These are phyloP conservation scores for Drosophila antonietae DNA, from an alignment of 2,888 invertebrate species.

Conservation along the genomic window DNA sequence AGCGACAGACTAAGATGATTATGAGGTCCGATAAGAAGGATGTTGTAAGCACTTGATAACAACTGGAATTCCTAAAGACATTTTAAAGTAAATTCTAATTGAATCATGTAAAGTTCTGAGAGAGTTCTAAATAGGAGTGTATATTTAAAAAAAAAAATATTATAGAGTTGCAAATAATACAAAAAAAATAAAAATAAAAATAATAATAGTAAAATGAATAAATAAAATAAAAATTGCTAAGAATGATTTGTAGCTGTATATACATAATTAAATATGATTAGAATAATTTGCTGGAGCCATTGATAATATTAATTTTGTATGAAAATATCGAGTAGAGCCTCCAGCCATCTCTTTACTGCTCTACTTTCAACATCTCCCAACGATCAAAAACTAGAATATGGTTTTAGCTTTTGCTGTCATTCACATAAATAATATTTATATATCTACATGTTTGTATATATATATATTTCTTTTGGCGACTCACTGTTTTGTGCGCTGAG, in stretches of 20 bases:
- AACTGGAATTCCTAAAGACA: background rate
- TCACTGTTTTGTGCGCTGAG: background rate
- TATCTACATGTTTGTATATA: background rate
- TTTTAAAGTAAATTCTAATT: background rate
- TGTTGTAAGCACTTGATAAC: background rate
- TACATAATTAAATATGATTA: too few species aligned
- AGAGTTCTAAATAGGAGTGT: too few species aligned
- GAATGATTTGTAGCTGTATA: too few species aligned
- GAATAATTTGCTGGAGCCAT: too few species aligned
- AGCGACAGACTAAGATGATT: conserved; percentile 10
- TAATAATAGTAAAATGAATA: too few species aligned
- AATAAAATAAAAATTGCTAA: too few species aligned
- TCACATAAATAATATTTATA: background rate
- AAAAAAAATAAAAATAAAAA: too few species aligned
- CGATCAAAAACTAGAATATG: background rate
- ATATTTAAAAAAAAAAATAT: too few species aligned
- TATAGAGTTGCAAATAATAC: too few species aligned
- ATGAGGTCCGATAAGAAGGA: background rate
- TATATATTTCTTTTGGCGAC: background rate
- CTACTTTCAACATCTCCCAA: background rate
- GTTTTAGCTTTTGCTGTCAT: background rate
- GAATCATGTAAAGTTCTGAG: too few species aligned
- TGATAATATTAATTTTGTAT: too few species aligned
- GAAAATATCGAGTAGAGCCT: background rate
- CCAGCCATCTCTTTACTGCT: background rate